Evolutionary conservation across 1,140 invertebrate genomes (phyloP).

Genomic region (Lamellibrachia luymesi): DNA sequence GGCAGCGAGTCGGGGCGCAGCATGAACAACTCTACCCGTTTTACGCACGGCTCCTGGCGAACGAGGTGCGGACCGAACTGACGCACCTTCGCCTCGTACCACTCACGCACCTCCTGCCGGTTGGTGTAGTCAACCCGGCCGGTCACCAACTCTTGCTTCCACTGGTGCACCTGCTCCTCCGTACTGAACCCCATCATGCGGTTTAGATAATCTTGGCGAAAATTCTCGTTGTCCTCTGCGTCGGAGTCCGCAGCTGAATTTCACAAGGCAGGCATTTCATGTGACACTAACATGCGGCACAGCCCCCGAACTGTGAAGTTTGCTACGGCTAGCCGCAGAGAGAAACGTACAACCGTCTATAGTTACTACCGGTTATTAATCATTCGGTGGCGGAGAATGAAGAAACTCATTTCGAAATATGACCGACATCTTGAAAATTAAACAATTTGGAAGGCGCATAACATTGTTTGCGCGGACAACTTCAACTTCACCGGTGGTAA

Average conservation of each 20-base stretch:
- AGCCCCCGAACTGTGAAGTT: background rate
- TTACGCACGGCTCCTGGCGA: background rate
- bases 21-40: background rate
- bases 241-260: background rate
- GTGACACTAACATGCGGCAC: background rate
- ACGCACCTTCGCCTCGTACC: background rate
- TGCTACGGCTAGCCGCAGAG: background rate
- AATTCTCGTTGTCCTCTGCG: background rate
- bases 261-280: background rate
- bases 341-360: background rate
- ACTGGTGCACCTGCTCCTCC: conserved; percentile 3
- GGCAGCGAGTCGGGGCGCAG: background rate
- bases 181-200: background rate
- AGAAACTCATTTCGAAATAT: background rate
- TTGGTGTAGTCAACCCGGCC: background rate
- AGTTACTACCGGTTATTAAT: background rate
- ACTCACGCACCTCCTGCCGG: background rate
- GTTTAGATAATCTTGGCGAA: background rate
- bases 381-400: background rate
- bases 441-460: background rate
- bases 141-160: background rate
- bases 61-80: background rate
- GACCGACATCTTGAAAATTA: no score
- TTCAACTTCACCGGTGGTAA: background rate
- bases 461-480: no score